Evolutionary conservation across 2,113 vertebrate species (phyloP).

Genomic region (Chroicocephalus ridibundus): DNA sequence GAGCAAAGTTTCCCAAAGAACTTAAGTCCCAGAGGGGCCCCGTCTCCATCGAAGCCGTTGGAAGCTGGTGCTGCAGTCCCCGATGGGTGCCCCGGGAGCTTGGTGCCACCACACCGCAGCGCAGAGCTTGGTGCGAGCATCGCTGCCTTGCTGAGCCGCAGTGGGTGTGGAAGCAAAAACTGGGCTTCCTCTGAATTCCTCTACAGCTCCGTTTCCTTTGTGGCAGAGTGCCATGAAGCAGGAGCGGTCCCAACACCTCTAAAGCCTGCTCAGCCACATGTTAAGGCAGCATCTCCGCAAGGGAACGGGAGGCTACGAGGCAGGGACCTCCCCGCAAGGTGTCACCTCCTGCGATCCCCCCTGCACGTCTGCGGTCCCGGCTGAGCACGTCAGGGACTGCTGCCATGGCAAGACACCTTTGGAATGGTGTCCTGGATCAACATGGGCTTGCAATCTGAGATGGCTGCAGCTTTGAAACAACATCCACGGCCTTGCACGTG

Average conservation of each 20-base stretch:
- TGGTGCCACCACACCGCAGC: neutral
- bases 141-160: rapidly evolving
- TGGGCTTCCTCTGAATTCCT: too few species aligned
- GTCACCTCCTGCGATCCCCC: neutral
- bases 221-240: too few species aligned
- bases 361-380: rapidly evolving
- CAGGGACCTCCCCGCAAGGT: neutral
- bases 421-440: neutral
- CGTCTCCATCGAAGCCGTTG: rapidly evolving
- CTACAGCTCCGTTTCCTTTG: neutral
- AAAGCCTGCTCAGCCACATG: neutral
- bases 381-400: neutral
- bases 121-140: neutral
- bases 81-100: rapidly evolving
- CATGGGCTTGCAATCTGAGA: rapidly evolving
- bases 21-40: rapidly evolving
- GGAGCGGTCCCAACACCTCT: rapidly evolving
- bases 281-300: neutral
- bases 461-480: neutral
- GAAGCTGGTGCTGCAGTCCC: neutral
- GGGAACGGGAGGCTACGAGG: neutral
- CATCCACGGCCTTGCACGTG: rapidly evolving
- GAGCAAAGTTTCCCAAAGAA: neutral
- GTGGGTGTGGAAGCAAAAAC: neutral
- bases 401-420: neutral